Percentiles rank a stretch among this genome's conserved stretches.
Evolutionary conservation across 2,113 vertebrate genomes (phyloP).

Genomic region (Dolichotis patagonum): DNA sequence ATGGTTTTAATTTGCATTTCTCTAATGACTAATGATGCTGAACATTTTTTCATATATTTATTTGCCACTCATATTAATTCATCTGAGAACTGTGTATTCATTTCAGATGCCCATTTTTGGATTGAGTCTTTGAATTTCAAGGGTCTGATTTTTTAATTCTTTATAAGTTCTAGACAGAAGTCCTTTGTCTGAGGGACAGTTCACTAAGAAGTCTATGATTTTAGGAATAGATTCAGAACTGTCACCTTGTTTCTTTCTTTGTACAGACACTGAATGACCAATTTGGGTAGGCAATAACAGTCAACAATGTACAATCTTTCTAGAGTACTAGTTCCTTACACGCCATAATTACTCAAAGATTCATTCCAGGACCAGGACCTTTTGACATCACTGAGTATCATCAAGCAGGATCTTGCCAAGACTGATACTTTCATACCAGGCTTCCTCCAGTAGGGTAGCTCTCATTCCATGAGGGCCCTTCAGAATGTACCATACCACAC

Average conservation of each 20-base stretch:
- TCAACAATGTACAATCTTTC: background rate
- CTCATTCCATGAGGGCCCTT: background rate
- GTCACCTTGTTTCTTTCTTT: background rate
- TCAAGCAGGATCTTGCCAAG: slow-evolving; percentile 11
- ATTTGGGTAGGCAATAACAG: background rate
- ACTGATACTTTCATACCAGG: background rate
- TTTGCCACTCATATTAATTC: no score
- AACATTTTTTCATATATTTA: no score
- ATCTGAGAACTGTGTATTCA: no score
- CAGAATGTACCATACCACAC: background rate
- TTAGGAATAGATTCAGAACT: background rate
- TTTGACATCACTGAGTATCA: background rate
- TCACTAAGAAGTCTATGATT: no score
- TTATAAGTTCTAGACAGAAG: no score
- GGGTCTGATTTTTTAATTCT: no score
- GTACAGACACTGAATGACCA: slow-evolving; percentile 7
- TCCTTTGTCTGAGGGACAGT: no score
- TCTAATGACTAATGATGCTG: no score
- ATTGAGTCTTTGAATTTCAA: no score
- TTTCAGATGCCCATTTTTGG: no score
- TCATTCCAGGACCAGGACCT: background rate
- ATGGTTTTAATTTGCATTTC: no score
- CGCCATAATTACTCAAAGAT: background rate
- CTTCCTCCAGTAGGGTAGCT: background rate
- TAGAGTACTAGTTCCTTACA: background rate